Evolutionary conservation across 92 coral and sea anemone species (phyloP).

Genomic region (Galaxea fascicularis): DNA sequence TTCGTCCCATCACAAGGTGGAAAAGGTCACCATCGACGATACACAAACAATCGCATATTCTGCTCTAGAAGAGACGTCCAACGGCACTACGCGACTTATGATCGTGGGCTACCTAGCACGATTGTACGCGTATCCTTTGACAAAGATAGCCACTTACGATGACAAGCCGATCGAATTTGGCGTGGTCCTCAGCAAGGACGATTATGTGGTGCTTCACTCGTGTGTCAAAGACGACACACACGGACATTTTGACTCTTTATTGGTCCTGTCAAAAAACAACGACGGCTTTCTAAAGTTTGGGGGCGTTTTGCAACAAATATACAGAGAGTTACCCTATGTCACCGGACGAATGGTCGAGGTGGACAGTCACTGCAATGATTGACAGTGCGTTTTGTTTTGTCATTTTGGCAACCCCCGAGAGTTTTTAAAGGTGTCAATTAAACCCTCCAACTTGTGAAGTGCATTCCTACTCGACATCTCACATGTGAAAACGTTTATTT

Average conservation of each 20-base stretch:
- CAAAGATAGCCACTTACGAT: not conserved
- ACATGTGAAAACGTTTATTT: no score
- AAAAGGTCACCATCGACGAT: conserved; percentile 4
- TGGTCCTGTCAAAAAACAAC: not conserved
- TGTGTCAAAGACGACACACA: not conserved
- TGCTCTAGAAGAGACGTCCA: not conserved
- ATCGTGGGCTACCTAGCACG: not conserved
- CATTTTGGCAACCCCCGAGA: no score
- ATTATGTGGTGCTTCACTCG: conserved; percentile 14
- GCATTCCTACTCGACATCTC: no score
- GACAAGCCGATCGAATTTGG: not conserved
- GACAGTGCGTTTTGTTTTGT: not conserved
- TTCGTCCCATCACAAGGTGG: conserved; percentile 13
- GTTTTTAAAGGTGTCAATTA: no score
- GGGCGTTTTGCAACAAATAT: not conserved
- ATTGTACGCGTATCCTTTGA: conserved; percentile 12
- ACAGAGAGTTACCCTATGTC: no score
- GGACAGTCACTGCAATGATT: not conserved
- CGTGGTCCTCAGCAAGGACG: not conserved
- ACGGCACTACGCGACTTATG: not conserved
- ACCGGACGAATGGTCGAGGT: not conserved
- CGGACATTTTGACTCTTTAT: conserved; percentile 6
- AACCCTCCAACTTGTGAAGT: no score
- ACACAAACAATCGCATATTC: not conserved
- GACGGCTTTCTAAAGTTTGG: not conserved